phyloP scores from a whole-genome alignment of 2,797 vertebrate species.

The Austrolebias charrua region DNA sequence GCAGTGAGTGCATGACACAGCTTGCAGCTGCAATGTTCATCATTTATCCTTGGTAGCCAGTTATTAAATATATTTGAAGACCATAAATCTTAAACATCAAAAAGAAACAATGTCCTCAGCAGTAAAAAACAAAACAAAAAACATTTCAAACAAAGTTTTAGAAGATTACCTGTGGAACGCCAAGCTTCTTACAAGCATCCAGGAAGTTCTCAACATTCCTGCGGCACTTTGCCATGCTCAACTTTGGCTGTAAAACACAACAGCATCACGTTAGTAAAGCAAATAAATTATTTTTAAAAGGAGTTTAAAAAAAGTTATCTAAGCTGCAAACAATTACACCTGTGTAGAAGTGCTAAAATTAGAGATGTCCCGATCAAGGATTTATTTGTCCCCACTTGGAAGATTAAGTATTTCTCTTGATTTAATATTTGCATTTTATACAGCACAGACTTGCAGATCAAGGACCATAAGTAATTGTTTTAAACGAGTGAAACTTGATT shows the following conservation, averaged over 20 bases:
- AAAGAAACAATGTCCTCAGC: background rate
- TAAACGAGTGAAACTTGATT: too few relatives aligned
- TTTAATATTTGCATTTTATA: too few relatives aligned
- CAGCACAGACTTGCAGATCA: too few relatives aligned
- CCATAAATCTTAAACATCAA: background rate
- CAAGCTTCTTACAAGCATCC: constrained; percentile 96
- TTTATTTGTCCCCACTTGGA: too few relatives aligned
- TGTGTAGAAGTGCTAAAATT: too few relatives aligned
- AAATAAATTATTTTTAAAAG: too few relatives aligned
- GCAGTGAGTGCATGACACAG: background rate
- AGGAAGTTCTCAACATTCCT: constrained; percentile 98
- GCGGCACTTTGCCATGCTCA: constrained; percentile 98
- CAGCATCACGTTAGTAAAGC: constrained; percentile 17
- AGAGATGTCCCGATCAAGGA: too few relatives aligned
- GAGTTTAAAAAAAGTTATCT: too few relatives aligned
- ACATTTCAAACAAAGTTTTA: background rate
- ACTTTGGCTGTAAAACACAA: constrained; percentile 87
- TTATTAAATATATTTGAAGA: background rate
- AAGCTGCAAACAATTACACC: background rate
- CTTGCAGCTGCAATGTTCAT: background rate
- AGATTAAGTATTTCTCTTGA: too few relatives aligned
- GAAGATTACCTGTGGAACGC: constrained; percentile 90
- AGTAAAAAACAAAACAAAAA: background rate
- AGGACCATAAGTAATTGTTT: too few relatives aligned
- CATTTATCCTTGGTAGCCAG: background rate